These are phyloP conservation scores for Geophilus truncorum DNA, from an alignment of 2,888 invertebrate species.

Conservation along the genomic window DNA sequence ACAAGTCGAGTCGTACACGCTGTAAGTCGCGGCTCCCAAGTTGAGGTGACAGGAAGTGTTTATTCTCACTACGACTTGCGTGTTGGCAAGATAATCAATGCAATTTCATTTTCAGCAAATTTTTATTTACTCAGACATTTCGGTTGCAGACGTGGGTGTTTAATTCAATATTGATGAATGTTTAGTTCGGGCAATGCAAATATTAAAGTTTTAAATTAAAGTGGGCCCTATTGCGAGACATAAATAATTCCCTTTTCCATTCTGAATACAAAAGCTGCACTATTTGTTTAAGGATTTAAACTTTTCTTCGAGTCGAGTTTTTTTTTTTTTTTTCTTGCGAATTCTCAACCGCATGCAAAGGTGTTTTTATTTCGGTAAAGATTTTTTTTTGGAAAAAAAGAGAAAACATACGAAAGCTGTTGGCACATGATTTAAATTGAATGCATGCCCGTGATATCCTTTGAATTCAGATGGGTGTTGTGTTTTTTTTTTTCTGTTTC, in stretches of 20 bases:
- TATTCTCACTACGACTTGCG: background rate
- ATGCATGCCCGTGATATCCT: background rate
- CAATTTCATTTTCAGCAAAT: background rate
- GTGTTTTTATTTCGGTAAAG: background rate
- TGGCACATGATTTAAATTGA: background rate
- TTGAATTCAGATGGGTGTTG: background rate
- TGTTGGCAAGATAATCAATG: background rate
- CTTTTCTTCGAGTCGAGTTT: background rate
- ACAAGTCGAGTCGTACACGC: no score
- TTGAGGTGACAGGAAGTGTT: background rate
- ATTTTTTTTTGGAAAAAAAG: background rate
- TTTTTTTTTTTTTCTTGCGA: background rate
- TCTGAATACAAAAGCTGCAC: background rate
- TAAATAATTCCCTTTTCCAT: background rate
- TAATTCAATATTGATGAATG: background rate
- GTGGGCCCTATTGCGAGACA: background rate
- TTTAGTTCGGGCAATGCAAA: background rate
- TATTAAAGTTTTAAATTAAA: background rate
- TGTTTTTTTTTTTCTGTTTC: background rate
- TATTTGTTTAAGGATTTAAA: background rate
- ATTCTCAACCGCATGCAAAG: background rate
- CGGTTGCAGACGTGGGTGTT: background rate
- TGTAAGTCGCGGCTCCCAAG: no score
- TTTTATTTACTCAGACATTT: background rate
- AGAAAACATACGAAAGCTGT: background rate